A percentile compares a stretch with the other conserved stretches of the same genome.
phyloP scores from a whole-genome alignment of 2,888 invertebrate species.

The Platycheirus albimanus region DNA sequence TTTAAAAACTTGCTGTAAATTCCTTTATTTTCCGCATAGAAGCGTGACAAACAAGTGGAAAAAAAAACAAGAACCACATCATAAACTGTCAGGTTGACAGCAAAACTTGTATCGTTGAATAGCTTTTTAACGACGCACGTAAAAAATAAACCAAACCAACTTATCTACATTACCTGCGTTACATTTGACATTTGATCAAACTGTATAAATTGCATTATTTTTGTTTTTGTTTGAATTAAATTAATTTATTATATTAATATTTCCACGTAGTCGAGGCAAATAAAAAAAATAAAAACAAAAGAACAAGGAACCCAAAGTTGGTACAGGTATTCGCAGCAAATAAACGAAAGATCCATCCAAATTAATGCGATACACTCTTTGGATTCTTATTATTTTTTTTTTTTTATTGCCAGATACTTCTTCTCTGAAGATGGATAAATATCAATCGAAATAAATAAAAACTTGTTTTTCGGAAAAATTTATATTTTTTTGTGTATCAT shows the following conservation, averaged over 20 bases:
- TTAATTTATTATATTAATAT: no score
- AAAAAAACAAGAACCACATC: neutral
- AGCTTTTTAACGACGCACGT: neutral
- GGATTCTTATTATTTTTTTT: slow-evolving; percentile 8
- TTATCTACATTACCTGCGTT: no score
- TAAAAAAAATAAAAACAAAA: neutral
- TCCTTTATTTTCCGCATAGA: no score
- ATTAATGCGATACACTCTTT: slow-evolving; percentile 65
- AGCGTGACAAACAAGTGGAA: no score
- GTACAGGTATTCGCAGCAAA: slow-evolving; percentile 27
- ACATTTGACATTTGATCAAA: neutral
- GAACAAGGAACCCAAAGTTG: slow-evolving; percentile 12
- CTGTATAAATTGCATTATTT: neutral
- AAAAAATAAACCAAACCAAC: no score
- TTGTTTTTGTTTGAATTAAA: neutral
- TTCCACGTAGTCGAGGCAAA: neutral
- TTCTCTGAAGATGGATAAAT: slow-evolving; percentile 48
- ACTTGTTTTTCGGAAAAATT: slow-evolving; percentile 43
- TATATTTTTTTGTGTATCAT: slow-evolving; percentile 10
- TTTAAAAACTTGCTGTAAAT: no score
- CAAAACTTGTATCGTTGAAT: slow-evolving; percentile 3
- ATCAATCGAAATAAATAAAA: slow-evolving; percentile 54
- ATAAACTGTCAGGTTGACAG: no score
- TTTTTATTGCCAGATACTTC: slow-evolving; percentile 48
- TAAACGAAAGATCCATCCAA: slow-evolving; percentile 29